Base-by-base conservation (phyloP, 1,140 invertebrate species). In the Cydia amplana region DNA sequence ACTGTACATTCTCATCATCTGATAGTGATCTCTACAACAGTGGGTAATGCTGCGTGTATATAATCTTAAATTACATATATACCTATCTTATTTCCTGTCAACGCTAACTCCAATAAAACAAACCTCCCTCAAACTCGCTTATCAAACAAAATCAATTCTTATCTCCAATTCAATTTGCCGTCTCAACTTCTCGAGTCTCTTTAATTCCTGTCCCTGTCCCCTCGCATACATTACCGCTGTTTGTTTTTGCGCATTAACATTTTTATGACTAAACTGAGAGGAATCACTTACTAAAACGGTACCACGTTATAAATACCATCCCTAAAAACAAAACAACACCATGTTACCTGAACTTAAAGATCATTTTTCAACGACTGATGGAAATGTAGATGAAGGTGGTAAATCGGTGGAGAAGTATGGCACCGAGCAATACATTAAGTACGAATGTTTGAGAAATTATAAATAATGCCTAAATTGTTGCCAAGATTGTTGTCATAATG, bases 211-310 rank as follows among this genome's bases (percentile, higher is more conserved):
- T 55, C 51, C 51, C 51, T 46, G 43, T 72, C 81, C 83, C 88
- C 87, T 82, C 86, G 90, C 85, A 90, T 91, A 92, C 82, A 92
- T 92, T 91, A 91, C 77, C 82, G 81, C 81, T 89, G 81, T 90
- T 90, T 92, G 88, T 90, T 91, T 89, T 90, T 85, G 84, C 80
- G 83, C 87, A 91, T 92, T 92, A 89, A 91, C 91, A 92, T 92
- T 92, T 92, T 92, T 92, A 92, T 91, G 85, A 87, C 87, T 88
- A 87, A 84, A 88, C 85, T 85, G 80, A 86, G 85, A 86, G 80
- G 79, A 87, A 87, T 88, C 85, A 86, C 87, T 89, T 84, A 82
- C 78, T 84, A 67, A 77, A 80, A 80, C 78, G 75, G 75, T 77
- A 78, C 79, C 74, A 80, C 80, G 4, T 10, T 60, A 5, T 36